Percentiles rank a stretch among this genome's conserved stretches.
Conservation (phyloP, 2,888 invertebrate genomes). For the Eulithis prunata region DNA sequence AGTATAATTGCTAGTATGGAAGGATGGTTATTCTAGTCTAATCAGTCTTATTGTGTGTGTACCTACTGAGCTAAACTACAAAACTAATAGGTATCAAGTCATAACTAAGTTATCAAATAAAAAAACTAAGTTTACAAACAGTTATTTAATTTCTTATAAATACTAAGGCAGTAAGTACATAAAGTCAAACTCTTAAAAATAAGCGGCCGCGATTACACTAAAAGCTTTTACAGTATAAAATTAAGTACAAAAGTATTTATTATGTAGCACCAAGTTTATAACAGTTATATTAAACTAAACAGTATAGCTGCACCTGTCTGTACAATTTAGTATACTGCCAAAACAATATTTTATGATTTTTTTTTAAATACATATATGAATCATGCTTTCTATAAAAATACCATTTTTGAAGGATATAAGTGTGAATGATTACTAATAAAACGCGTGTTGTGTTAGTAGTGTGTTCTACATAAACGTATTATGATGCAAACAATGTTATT, state of each 20-base stretch:
- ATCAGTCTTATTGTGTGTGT: too few relatives aligned
- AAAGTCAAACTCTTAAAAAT: constrained; percentile 50
- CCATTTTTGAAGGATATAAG: too few relatives aligned
- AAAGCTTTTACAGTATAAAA: constrained; percentile 31
- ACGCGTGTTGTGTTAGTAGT: too few relatives aligned
- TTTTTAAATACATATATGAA: too few relatives aligned
- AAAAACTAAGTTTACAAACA: constrained; percentile 57
- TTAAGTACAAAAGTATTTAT: constrained; percentile 46
- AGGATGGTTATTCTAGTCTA: too few relatives aligned
- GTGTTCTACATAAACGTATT: too few relatives aligned
- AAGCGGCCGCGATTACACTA: constrained; percentile 30
- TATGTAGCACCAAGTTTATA: constrained; percentile 71
- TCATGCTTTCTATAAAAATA: too few relatives aligned
- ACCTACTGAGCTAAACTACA: too few relatives aligned
- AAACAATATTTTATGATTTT: too few relatives aligned
- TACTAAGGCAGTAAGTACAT: constrained; percentile 71
- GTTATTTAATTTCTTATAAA: constrained; percentile 69
- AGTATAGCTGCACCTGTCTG: background rate
- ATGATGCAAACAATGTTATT: background rate
- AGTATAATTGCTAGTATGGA: too few relatives aligned
- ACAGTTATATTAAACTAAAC: too few relatives aligned
- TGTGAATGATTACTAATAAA: too few relatives aligned
- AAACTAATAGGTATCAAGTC: background rate
- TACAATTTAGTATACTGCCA: background rate
- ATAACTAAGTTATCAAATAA: constrained; percentile 40